Evolutionary conservation across 2,797 vertebrate species (phyloP).

Genomic region (Squalus acanthias): DNA sequence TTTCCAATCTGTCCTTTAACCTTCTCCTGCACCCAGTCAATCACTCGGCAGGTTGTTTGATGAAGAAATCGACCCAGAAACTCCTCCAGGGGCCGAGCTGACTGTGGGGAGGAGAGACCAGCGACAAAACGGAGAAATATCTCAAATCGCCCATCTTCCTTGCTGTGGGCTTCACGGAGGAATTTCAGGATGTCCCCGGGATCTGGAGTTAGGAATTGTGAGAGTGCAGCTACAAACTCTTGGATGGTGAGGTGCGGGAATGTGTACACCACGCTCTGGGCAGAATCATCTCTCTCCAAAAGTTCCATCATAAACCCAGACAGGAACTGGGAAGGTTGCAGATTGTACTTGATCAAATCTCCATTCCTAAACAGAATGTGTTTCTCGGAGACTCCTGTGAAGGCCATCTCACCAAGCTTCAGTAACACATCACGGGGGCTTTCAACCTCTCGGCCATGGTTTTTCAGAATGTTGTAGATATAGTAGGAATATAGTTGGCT

Average conservation of each 20-base stretch:
- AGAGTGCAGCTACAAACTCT: slow-evolving; percentile 58
- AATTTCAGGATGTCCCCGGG: slow-evolving; percentile 28
- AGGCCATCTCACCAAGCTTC: slow-evolving; percentile 56
- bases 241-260: slow-evolving; percentile 56
- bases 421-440: slow-evolving; percentile 45
- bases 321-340: slow-evolving; percentile 44
- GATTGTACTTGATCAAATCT: slow-evolving; percentile 46
- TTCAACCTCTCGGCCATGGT: slow-evolving; percentile 38
- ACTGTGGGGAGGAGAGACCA: no score
- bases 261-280: slow-evolving; percentile 46
- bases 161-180: no score
- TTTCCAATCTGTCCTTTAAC: no score
- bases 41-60: no score
- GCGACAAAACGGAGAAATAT: no score
- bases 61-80: no score
- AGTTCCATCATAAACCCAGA: slow-evolving; percentile 45
- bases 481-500: slow-evolving; percentile 44
- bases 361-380: slow-evolving; percentile 45
- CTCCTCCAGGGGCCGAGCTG: no score
- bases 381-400: slow-evolving; percentile 43
- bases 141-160: no score
- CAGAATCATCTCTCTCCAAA: slow-evolving; percentile 43
- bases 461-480: slow-evolving; percentile 45
- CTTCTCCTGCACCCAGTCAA: no score
- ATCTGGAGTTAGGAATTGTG: slow-evolving; percentile 50